phyloP scores from a whole-genome alignment of 35 echinoderm and acorn worm genomes.

The Ophioderma brevispina region DNA sequence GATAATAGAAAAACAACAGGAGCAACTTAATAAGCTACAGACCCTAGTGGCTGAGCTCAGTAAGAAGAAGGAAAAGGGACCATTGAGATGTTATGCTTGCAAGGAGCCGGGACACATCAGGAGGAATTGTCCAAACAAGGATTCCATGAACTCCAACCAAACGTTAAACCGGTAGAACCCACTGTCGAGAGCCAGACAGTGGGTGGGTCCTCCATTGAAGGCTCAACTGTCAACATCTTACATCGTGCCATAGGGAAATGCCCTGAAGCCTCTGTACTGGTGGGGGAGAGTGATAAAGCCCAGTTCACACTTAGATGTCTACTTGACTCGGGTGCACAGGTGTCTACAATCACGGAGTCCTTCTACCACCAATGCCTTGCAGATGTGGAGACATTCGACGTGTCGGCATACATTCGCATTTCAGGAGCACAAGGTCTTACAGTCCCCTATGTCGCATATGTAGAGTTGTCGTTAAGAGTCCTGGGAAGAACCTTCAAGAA shows the following conservation, averaged over 20 bases:
- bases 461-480: constrained; percentile 41
- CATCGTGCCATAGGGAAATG: constrained; percentile 58
- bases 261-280: constrained; percentile 21
- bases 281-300: background rate
- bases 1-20: constrained; percentile 53
- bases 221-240: constrained; percentile 21
- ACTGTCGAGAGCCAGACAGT: constrained; percentile 21
- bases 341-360: constrained; percentile 67
- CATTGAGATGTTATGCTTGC: constrained; percentile 32
- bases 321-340: background rate
- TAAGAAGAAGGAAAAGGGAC: background rate
- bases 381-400: constrained; percentile 15
- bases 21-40: constrained; percentile 45
- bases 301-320: constrained; percentile 42
- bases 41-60: no score
- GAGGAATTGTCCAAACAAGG: constrained; percentile 18
- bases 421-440: constrained; percentile 56
- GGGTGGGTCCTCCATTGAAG: background rate
- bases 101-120: constrained; percentile 15
- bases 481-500: constrained; percentile 46
- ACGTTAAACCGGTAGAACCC: constrained; percentile 40
- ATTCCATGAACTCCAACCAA: background rate
- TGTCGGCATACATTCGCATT: constrained; percentile 25
- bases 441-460: constrained; percentile 72
- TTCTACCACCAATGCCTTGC: constrained; percentile 69